A percentile compares a stretch with the other conserved stretches of the same genome.
Conservation (phyloP, 2,797 vertebrate genomes). For the Urophycis tenuis region DNA sequence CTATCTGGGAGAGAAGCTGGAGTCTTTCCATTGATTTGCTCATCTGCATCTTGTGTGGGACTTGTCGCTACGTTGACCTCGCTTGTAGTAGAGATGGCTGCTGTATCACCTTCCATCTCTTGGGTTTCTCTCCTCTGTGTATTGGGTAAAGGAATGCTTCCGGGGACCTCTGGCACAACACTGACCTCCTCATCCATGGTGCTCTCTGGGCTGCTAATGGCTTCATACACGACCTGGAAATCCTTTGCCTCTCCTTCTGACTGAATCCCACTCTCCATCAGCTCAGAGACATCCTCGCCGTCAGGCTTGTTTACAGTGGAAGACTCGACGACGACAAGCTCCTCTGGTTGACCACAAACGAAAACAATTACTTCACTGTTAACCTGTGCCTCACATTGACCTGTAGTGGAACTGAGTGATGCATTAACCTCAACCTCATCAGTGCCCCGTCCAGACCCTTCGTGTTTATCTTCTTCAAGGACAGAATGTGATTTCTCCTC, state of each 20-base stretch:
- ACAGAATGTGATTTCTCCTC: constrained; percentile 24
- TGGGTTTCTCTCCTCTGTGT: constrained; percentile 11
- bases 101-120: constrained; percentile 17
- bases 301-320: constrained; percentile 15
- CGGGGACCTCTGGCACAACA: constrained; percentile 24
- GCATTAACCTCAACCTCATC: constrained; percentile 31
- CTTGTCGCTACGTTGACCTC: constrained; percentile 21
- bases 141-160: constrained; percentile 38
- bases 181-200: constrained; percentile 37
- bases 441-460: constrained; percentile 17
- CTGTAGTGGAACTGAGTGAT: constrained; percentile 20
- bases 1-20: constrained; percentile 30
- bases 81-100: constrained; percentile 4
- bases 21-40: constrained; percentile 1
- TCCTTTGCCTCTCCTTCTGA: constrained; percentile 32
- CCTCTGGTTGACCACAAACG: constrained; percentile 40
- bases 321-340: constrained; percentile 27
- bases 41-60: constrained; percentile 22
- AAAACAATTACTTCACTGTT: constrained; percentile 37
- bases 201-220: constrained; percentile 67
- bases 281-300: constrained; percentile 32
- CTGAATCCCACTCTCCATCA: constrained; percentile 30
- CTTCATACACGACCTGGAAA: constrained; percentile 61
- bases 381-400: constrained; percentile 25
- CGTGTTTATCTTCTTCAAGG: constrained; percentile 37